Conservation (phyloP, 2,113 vertebrate species). For the Stigmatopora nigra region DNA sequence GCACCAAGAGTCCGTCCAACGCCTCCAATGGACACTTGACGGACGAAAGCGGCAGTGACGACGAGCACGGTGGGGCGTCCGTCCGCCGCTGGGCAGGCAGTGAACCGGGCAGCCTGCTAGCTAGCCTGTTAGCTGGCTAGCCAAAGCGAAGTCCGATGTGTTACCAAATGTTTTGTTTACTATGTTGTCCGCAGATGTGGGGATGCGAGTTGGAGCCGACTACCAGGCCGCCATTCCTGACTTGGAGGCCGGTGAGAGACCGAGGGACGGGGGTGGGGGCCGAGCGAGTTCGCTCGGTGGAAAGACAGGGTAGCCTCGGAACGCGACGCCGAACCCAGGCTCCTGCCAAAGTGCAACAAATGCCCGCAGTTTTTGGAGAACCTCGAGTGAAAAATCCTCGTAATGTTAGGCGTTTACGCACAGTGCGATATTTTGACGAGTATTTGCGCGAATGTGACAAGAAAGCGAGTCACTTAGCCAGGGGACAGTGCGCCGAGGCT, state of each 20-base stretch:
- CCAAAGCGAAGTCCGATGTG: rapidly evolving
- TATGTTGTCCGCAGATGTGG: conserved; percentile 79
- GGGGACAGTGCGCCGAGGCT: no score
- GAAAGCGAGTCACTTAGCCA: no score
- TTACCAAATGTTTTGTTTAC: neutral
- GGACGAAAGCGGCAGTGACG: conserved; percentile 89
- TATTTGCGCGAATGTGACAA: no score
- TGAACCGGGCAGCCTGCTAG: neutral
- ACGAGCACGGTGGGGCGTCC: conserved; percentile 86
- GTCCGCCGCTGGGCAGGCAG: neutral
- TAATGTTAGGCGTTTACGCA: no score
- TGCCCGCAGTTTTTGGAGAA: no score
- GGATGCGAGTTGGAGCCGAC: conserved; percentile 92
- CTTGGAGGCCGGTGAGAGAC: conserved; percentile 79
- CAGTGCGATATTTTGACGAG: no score
- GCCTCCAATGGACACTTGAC: conserved; percentile 86
- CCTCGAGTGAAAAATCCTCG: no score
- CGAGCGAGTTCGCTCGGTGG: no score
- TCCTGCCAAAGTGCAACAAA: no score
- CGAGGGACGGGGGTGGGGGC: no score
- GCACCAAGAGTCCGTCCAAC: conserved; percentile 82
- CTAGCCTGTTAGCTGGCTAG: neutral
- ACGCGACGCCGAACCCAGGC: no score
- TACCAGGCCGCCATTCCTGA: conserved; percentile 92
- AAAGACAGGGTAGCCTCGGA: conserved; percentile 47